Percentiles rank a stretch among this genome's conserved stretches.
These are phyloP conservation scores for Eumeta japonica DNA, from an alignment of 1,140 invertebrate species.

Conservation along the genomic window DNA sequence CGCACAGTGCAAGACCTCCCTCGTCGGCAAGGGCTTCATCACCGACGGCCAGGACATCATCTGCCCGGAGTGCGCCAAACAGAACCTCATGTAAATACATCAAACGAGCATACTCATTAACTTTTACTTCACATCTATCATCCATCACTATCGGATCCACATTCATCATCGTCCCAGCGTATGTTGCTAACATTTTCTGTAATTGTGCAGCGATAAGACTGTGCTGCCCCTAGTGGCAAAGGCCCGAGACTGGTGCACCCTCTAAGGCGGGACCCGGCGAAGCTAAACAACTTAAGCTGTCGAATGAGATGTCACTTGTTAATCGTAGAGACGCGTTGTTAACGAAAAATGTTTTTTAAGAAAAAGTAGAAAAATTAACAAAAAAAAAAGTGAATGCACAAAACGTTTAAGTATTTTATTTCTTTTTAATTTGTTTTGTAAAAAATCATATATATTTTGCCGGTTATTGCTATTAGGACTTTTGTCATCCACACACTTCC, in stretches of 20 bases:
- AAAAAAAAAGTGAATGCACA: constrained; percentile 52
- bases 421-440: too few species aligned
- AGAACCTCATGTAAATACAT: constrained; percentile 80
- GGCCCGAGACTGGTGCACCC: constrained; percentile 46
- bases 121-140: too few species aligned
- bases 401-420: constrained; percentile 42
- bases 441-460: constrained; percentile 56
- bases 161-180: too few species aligned
- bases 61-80: constrained; percentile 98
- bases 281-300: constrained; percentile 26
- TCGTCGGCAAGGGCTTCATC: constrained; percentile 98
- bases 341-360: constrained; percentile 37
- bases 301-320: constrained; percentile 29
- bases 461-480: constrained; percentile 36
- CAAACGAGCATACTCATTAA: too few species aligned
- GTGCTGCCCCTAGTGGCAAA: constrained; percentile 43
- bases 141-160: not conserved
- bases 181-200: constrained; percentile 18
- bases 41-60: constrained; percentile 94
- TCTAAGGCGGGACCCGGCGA: constrained; percentile 26
- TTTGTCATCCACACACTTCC: too few species aligned
- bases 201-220: constrained; percentile 42
- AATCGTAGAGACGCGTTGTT: constrained; percentile 24
- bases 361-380: constrained; percentile 40
- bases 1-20: constrained; percentile 88